These are phyloP conservation scores for Beroe forskalii DNA, from an alignment of 37 sponge, comb jelly and placozoan genomes.

Conservation along the genomic window DNA sequence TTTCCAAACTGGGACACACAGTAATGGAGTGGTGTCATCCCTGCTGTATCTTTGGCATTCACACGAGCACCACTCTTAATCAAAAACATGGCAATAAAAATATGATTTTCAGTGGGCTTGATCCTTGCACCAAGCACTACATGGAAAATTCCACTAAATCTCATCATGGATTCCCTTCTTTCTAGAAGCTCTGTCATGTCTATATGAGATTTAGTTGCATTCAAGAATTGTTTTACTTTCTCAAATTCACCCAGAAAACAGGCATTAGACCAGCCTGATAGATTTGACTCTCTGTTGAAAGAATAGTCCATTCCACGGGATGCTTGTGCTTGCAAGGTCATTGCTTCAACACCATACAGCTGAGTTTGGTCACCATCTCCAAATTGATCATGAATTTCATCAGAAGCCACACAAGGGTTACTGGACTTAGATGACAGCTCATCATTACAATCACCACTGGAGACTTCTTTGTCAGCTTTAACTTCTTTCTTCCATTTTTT, in stretches of 20 bases:
- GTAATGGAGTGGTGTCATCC: conserved; percentile 10
- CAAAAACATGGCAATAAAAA: conserved; percentile 41
- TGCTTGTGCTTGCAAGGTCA: conserved; percentile 40
- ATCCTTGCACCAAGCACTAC: conserved; percentile 2
- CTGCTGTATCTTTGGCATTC: conserved; percentile 1
- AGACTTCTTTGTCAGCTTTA: no score
- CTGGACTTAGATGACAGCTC: no score
- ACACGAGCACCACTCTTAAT: conserved; percentile 18
- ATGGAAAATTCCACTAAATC: conserved; percentile 21
- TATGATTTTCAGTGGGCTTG: background rate
- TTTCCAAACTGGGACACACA: conserved; percentile 63
- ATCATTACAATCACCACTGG: no score
- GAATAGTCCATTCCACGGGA: conserved; percentile 36
- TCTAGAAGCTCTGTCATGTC: background rate
- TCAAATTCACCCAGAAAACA: conserved; percentile 14
- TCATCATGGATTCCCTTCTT: conserved; percentile 46
- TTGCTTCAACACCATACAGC: conserved; percentile 36
- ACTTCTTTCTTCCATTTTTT: no score
- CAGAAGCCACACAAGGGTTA: no score
- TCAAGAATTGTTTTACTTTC: background rate
- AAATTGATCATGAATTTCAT: background rate
- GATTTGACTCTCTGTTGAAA: background rate
- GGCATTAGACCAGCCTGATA: conserved; percentile 35
- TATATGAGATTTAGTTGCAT: background rate
- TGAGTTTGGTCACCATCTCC: conserved; percentile 34